A percentile compares a stretch with the other conserved stretches of the same genome.
phyloP scores from a whole-genome alignment of 1,140 invertebrate species.

The Bombus soroeensis region DNA sequence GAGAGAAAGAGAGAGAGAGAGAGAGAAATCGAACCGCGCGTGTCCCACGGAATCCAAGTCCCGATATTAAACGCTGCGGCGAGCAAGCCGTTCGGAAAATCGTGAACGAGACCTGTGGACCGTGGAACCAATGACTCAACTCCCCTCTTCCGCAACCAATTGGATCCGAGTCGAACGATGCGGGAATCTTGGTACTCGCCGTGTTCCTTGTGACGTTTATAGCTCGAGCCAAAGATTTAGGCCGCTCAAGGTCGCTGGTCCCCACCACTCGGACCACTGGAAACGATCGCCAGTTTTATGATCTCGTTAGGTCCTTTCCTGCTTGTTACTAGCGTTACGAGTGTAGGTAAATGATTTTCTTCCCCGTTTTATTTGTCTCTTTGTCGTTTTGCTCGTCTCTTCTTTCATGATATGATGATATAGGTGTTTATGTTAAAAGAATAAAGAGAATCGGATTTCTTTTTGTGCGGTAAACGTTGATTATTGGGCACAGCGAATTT shows the following conservation, averaged over 20 bases:
- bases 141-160: neutral
- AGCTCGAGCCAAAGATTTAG: neutral
- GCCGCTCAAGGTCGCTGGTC: neutral
- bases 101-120: neutral
- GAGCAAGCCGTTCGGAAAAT: constrained; percentile 30
- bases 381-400: neutral
- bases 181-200: neutral
- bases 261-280: neutral
- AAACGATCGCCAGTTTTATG: neutral
- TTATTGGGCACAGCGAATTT: neutral
- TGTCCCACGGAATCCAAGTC: neutral
- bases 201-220: neutral
- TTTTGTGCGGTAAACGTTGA: neutral
- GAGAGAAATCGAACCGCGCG: neutral
- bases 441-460: neutral
- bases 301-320: neutral
- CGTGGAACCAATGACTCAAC: constrained; percentile 1
- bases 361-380: neutral
- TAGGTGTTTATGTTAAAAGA: neutral
- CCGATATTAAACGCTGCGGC: constrained; percentile 4
- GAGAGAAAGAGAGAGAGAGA: neutral
- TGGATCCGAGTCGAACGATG: neutral
- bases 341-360: neutral
- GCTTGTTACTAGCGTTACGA: neutral
- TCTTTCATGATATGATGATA: too few species aligned